These are phyloP conservation scores for Cephus rjabovi DNA, from an alignment of 2,888 invertebrate species.

Conservation along the genomic window DNA sequence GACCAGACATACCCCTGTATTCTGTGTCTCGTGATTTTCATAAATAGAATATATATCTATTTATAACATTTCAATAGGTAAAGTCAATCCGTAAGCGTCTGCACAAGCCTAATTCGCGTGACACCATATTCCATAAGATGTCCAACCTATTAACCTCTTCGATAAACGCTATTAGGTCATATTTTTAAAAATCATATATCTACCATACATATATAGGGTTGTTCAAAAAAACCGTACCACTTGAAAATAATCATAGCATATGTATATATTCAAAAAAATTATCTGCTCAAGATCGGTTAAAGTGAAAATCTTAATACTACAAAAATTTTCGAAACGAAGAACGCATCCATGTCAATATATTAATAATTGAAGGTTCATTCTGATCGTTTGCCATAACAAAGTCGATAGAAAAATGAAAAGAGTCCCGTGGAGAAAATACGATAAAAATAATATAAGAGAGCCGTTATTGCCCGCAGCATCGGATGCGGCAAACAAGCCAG, in stretches of 20 bases:
- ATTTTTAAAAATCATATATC: too few species aligned
- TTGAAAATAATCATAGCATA: neutral
- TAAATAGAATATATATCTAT: too few species aligned
- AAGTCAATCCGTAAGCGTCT: too few species aligned
- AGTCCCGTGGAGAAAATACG: neutral
- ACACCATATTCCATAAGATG: too few species aligned
- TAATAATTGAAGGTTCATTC: neutral
- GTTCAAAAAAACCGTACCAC: neutral
- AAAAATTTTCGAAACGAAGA: neutral
- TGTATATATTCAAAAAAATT: neutral
- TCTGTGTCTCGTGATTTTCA: too few species aligned
- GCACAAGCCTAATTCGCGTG: too few species aligned
- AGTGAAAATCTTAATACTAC: neutral
- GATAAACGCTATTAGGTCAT: too few species aligned
- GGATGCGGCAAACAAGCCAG: constrained; percentile 26
- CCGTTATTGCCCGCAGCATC: constrained; percentile 20
- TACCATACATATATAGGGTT: too few species aligned
- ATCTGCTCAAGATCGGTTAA: neutral
- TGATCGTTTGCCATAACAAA: neutral
- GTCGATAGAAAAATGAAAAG: neutral
- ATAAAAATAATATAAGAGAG: constrained; percentile 4
- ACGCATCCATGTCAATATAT: neutral
- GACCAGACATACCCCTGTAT: too few species aligned
- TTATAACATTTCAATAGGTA: too few species aligned
- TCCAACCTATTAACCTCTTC: too few species aligned